phyloP scores from a whole-genome alignment of 2,113 vertebrate genomes.

The Callipepla squamata region DNA sequence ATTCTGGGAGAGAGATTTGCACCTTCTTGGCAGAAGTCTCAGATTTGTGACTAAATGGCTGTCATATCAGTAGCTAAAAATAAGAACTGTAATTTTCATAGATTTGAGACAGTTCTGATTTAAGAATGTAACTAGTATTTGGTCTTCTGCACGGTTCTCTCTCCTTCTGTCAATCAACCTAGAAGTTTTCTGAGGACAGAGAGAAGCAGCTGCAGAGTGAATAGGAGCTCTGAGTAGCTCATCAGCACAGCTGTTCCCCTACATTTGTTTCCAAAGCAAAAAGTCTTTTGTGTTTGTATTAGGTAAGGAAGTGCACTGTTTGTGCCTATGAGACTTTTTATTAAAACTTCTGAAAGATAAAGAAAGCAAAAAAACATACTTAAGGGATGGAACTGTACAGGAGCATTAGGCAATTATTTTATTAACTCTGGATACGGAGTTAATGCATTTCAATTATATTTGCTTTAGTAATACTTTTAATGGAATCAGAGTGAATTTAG shows the following conservation, averaged over 20 bases:
- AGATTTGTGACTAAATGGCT: background rate
- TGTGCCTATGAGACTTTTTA: slow-evolving; percentile 21
- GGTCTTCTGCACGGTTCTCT: slow-evolving; percentile 27
- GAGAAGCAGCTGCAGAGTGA: slow-evolving; percentile 69
- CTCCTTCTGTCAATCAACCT: slow-evolving; percentile 10
- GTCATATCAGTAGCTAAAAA: slow-evolving; percentile 20
- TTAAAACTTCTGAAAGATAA: slow-evolving; percentile 32
- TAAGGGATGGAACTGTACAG: background rate
- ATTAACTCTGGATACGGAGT: background rate
- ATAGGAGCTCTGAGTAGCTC: slow-evolving; percentile 64
- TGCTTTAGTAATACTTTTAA: background rate
- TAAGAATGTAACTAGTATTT: slow-evolving; percentile 39
- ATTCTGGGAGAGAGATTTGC: background rate
- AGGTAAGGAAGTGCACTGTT: slow-evolving; percentile 66
- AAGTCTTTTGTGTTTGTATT: slow-evolving; percentile 69
- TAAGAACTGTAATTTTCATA: background rate
- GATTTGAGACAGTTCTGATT: slow-evolving; percentile 44
- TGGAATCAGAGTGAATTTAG: background rate
- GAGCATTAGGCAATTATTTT: background rate
- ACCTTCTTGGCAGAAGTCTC: background rate
- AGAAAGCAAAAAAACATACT: slow-evolving; percentile 3
- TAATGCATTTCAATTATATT: background rate
- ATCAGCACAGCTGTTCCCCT: slow-evolving; percentile 66
- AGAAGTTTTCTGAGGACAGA: slow-evolving; percentile 66
- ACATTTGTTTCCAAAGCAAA: slow-evolving; percentile 65